These are phyloP conservation scores for Entomyzon cyanotis DNA, from an alignment of 2,113 vertebrate genomes.

Conservation along the genomic window DNA sequence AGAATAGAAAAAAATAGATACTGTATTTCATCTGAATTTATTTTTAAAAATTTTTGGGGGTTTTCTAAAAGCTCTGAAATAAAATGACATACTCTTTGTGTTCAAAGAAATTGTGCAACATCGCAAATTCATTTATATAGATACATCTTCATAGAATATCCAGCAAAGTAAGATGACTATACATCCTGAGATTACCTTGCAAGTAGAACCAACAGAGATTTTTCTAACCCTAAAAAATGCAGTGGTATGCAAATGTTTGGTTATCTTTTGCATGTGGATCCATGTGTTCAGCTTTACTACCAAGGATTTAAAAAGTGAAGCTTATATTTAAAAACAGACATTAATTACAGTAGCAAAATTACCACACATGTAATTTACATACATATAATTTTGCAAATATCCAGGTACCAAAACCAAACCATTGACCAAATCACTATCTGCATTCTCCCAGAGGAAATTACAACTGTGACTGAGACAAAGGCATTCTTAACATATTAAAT, in stretches of 20 bases:
- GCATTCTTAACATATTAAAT: background rate
- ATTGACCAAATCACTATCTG: background rate
- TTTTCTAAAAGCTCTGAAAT: background rate
- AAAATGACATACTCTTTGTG: fast-evolving
- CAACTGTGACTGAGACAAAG: background rate
- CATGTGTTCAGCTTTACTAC: background rate
- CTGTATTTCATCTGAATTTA: background rate
- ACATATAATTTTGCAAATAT: background rate
- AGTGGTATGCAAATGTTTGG: background rate
- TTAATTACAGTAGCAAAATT: background rate
- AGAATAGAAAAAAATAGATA: background rate
- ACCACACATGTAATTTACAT: background rate
- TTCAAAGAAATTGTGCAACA: background rate
- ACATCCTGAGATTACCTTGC: background rate
- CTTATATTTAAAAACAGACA: background rate
- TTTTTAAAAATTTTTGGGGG: fast-evolving
- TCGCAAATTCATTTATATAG: background rate
- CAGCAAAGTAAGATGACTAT: background rate
- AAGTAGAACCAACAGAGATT: background rate
- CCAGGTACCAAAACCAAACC: background rate
- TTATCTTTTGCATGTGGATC: background rate
- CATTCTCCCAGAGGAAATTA: background rate
- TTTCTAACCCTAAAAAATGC: background rate
- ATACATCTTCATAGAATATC: background rate
- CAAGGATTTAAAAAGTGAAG: background rate